Evolutionary conservation across 2,113 vertebrate genomes (phyloP).

Genomic region (Dipodomys stephensi): DNA sequence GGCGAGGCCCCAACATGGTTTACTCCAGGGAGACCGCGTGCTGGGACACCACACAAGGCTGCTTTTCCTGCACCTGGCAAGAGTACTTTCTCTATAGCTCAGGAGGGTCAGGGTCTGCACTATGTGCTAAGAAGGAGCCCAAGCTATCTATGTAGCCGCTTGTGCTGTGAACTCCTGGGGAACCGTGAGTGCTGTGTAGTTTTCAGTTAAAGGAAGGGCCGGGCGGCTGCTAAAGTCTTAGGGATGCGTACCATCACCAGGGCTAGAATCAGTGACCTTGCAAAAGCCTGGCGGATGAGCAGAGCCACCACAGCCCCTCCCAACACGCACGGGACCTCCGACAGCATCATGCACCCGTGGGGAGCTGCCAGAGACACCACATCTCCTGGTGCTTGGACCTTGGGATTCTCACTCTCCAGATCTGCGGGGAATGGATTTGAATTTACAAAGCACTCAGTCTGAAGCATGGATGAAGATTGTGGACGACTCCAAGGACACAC

Average conservation of each 20-base stretch:
- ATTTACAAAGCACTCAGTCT: neutral
- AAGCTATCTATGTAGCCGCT: fast-evolving
- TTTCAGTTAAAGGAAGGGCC: neutral
- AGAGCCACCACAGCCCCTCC: too few relatives aligned
- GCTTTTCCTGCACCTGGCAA: too few relatives aligned
- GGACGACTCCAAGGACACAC: neutral
- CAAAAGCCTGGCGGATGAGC: too few relatives aligned
- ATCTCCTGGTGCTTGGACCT: too few relatives aligned
- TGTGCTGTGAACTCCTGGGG: fast-evolving
- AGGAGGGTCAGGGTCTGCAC: neutral
- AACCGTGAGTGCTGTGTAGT: fast-evolving
- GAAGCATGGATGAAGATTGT: neutral
- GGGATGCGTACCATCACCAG: neutral
- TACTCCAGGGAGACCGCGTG: neutral
- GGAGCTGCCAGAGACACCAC: too few relatives aligned
- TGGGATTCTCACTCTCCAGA: too few relatives aligned
- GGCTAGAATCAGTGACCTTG: too few relatives aligned
- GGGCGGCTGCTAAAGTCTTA: neutral
- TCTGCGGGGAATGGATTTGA: neutral
- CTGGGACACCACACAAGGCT: fast-evolving
- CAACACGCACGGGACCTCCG: too few relatives aligned
- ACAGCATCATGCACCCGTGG: fast-evolving
- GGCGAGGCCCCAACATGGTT: too few relatives aligned
- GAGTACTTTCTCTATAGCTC: neutral
- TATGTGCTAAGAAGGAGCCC: too few relatives aligned